Evolutionary conservation across 2,113 vertebrate species (phyloP).

Genomic region (Scomber japonicus): DNA sequence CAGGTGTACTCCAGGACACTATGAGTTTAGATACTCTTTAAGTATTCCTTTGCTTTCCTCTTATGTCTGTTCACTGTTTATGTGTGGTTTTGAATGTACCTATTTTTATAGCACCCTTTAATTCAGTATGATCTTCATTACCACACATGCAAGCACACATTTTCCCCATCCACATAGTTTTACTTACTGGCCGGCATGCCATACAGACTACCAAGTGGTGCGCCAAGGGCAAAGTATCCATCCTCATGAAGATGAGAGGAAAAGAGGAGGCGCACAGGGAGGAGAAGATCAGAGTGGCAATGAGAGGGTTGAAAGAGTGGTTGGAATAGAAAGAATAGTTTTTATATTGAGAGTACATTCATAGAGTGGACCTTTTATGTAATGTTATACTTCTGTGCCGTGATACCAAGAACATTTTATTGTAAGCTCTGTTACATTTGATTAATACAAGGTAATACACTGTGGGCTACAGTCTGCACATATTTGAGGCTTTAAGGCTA

Average conservation of each 20-base stretch:
- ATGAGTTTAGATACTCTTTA: no score
- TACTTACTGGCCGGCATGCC: conserved; percentile 26
- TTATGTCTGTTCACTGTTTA: conserved; percentile 42
- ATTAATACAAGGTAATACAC: conserved; percentile 37
- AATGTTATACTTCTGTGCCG: neutral
- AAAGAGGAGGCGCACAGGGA: conserved; percentile 32
- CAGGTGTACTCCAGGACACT: no score
- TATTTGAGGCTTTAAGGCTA: neutral
- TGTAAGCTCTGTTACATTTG: neutral
- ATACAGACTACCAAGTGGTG: conserved; percentile 50
- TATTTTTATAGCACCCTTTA: conserved; percentile 56
- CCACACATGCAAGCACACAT: conserved; percentile 7
- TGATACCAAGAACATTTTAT: conserved; percentile 29
- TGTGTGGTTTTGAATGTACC: no score
- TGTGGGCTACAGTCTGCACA: conserved; percentile 13
- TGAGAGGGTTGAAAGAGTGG: conserved; percentile 2
- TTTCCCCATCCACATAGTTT: conserved; percentile 10
- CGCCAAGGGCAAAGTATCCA: conserved; percentile 61
- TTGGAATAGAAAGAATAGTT: conserved; percentile 14
- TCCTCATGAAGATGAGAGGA: conserved; percentile 54
- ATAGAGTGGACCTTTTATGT: neutral
- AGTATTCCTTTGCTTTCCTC: neutral
- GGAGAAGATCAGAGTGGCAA: conserved; percentile 38
- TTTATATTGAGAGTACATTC: conserved; percentile 1
- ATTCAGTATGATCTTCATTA: conserved; percentile 53